Base-by-base conservation (phyloP, 2,113 vertebrate genomes). In the Apodemus sylvaticus region DNA sequence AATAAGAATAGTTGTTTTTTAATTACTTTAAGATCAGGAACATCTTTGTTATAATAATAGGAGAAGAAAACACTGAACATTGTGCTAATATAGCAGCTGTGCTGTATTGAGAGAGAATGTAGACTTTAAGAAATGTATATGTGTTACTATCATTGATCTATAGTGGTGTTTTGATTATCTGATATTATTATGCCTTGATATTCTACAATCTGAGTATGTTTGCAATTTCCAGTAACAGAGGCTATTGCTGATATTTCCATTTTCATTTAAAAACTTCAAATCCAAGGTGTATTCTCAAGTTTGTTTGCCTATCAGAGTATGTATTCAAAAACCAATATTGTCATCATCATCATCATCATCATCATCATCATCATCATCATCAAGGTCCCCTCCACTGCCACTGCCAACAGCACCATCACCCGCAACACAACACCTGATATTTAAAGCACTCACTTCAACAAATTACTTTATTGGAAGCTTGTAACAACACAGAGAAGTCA, bases 1-100 rank as follows among this genome's bases (percentile, higher is more conserved):
- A 96, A 90, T 97, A 96, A 96, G 77, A 53, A 90, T 48, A 87
- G 31, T 78, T 4, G 31, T 78, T 4, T 3, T 93, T 76, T 96
- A 86, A 83, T 86, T 94, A 76, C 42, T 78, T 94, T 93, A 96
- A 86, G 31, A 22, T 62, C 77, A 95, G 7, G 31, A n/a, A 81
- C 2, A 1, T 12, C 68, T 86, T 83, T 51, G 34, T 87, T 77
- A 77, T 81, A 34, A 48, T 90, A 77, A 77, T 81, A 86, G 0
- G 53, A 48, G 22, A 12, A 3, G 20, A 51, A 91, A 86, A 48
- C 22, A n/a, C 53, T 82, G 91, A 64, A 81, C 31, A 66, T 9
- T 85, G 11, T 55, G 90, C 73, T 87, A 60, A 85, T 31, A 77
- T 78, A 92, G 2, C 29, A 55, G 10, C 42, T 60, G 7, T 6